phyloP scores from a whole-genome alignment of 2,797 vertebrate species.

The Coranthus polyacanthus region DNA sequence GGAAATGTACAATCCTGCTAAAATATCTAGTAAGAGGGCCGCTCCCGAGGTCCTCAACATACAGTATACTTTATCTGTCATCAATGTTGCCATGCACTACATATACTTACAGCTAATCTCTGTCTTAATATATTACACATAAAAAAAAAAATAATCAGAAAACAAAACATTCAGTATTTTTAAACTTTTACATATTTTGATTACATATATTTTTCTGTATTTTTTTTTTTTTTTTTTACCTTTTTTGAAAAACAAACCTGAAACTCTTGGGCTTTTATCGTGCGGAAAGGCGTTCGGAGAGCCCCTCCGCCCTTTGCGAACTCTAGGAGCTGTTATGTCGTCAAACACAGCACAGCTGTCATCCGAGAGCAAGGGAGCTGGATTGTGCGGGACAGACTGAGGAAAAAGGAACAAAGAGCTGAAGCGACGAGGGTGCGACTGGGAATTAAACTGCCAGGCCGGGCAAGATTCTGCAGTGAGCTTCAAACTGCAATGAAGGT shows the following conservation, averaged over 20 bases:
- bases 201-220: constrained; percentile 50
- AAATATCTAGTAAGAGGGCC: constrained; percentile 89
- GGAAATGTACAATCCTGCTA: constrained; percentile 94
- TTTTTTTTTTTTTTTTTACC: constrained; percentile 36
- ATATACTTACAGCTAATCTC: constrained; percentile 84
- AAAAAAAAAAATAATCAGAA: constrained; percentile 69
- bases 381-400: constrained; percentile 12
- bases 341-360: constrained; percentile 69
- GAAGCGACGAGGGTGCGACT: constrained; percentile 6
- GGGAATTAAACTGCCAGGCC: constrained; percentile 27
- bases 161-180: constrained; percentile 74
- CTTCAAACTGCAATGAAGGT: constrained; percentile 14
- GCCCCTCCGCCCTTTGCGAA: constrained; percentile 49
- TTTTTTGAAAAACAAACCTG: constrained; percentile 78
- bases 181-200: constrained; percentile 69
- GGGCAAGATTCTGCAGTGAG: constrained; percentile 27
- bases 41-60: constrained; percentile 72
- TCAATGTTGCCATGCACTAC: constrained; percentile 87
- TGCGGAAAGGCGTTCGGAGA: constrained; percentile 59
- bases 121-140: constrained; percentile 84
- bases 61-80: constrained; percentile 73
- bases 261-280: constrained; percentile 63
- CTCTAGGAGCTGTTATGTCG: constrained; percentile 60
- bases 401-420: constrained; percentile 15
- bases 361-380: constrained; percentile 35